phyloP scores from a whole-genome alignment of 2,797 vertebrate genomes.

The Gorsachius magnificus region DNA sequence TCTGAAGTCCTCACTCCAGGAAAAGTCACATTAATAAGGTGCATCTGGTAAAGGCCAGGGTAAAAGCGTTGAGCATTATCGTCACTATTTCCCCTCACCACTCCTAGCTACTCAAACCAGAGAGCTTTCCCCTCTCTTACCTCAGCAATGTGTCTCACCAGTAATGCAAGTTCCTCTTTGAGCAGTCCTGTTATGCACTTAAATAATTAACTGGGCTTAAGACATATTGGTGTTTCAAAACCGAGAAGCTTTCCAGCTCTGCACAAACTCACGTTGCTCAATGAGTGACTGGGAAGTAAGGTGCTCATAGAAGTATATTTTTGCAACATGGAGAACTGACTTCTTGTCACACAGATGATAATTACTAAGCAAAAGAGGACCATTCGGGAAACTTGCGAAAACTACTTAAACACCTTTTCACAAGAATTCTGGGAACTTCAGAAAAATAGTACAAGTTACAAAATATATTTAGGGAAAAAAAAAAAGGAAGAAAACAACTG shows the following conservation, averaged over 20 bases:
- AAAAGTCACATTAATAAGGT: not conserved
- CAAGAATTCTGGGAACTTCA: not conserved
- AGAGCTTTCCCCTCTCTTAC: not conserved
- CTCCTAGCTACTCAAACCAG: not conserved
- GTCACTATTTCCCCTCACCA: not conserved
- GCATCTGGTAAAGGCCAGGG: not conserved
- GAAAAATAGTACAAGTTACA: not conserved
- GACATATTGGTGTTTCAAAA: not conserved
- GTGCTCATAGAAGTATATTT: accelerated
- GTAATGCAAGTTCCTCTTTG: not conserved
- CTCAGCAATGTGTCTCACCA: not conserved
- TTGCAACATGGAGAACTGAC: not conserved
- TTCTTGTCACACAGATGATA: not conserved
- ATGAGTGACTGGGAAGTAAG: not conserved
- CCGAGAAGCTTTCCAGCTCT: not conserved
- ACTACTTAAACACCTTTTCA: not conserved
- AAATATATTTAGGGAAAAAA: accelerated
- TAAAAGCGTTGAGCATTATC: not conserved
- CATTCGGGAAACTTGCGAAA: not conserved
- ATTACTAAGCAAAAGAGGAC: not conserved
- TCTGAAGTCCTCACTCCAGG: not conserved
- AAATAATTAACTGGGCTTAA: not conserved
- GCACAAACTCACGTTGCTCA: not conserved
- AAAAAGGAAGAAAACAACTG: not conserved
- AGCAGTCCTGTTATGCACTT: not conserved